phyloP scores from a whole-genome alignment of 2,797 vertebrate genomes.

The Scolopax rusticola region DNA sequence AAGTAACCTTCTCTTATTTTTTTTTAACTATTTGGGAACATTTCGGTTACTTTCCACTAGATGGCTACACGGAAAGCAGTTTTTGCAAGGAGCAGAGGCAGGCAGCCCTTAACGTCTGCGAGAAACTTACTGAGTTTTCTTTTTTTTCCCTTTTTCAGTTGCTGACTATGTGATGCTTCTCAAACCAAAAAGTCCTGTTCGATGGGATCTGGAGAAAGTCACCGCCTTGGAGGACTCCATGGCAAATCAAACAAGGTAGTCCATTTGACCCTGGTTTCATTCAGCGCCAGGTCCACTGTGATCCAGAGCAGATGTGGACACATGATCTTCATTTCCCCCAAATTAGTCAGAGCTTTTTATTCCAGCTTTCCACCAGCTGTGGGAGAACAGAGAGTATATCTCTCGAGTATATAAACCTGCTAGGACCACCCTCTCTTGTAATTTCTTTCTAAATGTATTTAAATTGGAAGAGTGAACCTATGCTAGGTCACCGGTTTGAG shows the following conservation, averaged over 20 bases:
- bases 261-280: background rate
- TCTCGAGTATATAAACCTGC: background rate
- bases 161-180: background rate
- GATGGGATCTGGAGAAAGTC: background rate
- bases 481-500: background rate
- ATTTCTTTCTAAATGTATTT: background rate
- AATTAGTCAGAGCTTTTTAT: background rate
- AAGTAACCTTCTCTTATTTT: background rate
- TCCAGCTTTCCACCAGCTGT: background rate
- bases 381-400: background rate
- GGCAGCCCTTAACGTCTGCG: background rate
- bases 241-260: background rate
- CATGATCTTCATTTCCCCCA: background rate
- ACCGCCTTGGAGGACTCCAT: background rate
- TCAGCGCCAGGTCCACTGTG: background rate
- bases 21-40: background rate
- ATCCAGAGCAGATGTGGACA: background rate
- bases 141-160: background rate
- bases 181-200: background rate
- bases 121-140: background rate
- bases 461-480: background rate
- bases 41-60: conserved; percentile 51
- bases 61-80: conserved; percentile 45
- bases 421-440: fast-evolving
- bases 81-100: background rate